Evolutionary conservation across 1,140 invertebrate genomes (phyloP).

Genomic region (Dinoponera quadriceps): DNA sequence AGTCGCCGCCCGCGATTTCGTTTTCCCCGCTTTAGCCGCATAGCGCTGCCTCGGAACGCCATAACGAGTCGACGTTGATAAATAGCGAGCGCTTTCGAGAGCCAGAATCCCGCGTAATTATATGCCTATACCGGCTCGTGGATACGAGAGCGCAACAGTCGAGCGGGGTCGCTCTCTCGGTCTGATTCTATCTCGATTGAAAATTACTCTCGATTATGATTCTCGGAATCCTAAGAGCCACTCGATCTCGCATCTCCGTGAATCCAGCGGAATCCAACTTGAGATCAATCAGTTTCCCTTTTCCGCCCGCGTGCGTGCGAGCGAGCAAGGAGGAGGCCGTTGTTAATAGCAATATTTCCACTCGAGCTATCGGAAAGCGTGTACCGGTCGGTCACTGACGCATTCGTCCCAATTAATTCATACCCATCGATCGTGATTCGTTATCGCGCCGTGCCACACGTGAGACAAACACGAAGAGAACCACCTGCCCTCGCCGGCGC

Average conservation of each 20-base stretch:
- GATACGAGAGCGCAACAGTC: conserved; percentile 52
- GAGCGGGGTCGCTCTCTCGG: conserved; percentile 15
- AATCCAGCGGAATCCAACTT: neutral
- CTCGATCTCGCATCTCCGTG: neutral
- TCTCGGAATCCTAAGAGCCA: neutral
- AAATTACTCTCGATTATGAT: conserved; percentile 28
- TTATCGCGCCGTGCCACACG: neutral
- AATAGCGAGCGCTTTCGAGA: conserved; percentile 71
- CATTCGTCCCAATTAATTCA: conserved; percentile 35
- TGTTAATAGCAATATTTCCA: neutral
- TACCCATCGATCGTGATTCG: conserved; percentile 3
- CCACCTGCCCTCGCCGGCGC: conserved; percentile 16
- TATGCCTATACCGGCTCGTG: conserved; percentile 67
- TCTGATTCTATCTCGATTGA: conserved; percentile 29
- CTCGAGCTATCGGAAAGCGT: neutral
- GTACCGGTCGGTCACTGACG: neutral
- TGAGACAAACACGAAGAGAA: conserved; percentile 15
- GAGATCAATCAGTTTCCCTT: neutral
- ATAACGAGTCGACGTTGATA: conserved; percentile 77
- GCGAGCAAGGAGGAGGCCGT: too few relatives aligned
- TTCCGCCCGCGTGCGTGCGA: neutral
- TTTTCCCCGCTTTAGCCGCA: conserved; percentile 28
- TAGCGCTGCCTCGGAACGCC: conserved; percentile 35
- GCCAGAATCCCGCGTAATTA: conserved; percentile 72
- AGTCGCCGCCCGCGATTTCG: conserved; percentile 21